phyloP scores from a whole-genome alignment of 1,140 invertebrate species.

The Argopecten irradians region DNA sequence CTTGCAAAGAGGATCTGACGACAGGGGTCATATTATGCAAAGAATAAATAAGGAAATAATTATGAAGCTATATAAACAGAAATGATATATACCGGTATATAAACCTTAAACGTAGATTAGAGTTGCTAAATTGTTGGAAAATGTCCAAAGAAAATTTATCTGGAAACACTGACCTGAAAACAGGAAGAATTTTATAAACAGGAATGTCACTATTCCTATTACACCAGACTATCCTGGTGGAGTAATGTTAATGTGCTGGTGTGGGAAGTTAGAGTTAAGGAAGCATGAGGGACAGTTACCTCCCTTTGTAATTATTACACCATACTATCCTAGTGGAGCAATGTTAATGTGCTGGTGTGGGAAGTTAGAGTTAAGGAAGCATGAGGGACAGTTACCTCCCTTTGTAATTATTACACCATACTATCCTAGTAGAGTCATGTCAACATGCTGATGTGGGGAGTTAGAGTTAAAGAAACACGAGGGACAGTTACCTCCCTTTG shows the following conservation, averaged over 20 bases:
- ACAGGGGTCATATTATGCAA: not conserved
- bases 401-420: not conserved
- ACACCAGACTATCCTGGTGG: not conserved
- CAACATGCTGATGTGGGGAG: too few relatives aligned
- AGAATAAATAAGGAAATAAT: not conserved
- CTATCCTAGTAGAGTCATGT: not conserved
- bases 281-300: not conserved
- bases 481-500: not conserved
- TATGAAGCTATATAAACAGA: not conserved
- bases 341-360: too few relatives aligned
- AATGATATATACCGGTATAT: too few relatives aligned
- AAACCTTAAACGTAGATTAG: not conserved
- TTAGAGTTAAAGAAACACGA: not conserved
- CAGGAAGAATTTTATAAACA: not conserved
- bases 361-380: not conserved
- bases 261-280: not conserved
- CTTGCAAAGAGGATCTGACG: not conserved
- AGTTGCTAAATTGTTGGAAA: not conserved
- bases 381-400: not conserved
- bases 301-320: not conserved
- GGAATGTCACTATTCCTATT: not conserved
- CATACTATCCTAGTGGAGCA: not conserved
- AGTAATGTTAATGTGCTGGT: too few relatives aligned
- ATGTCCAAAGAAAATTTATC: not conserved
- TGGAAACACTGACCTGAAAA: not conserved